Evolutionary conservation across 2,797 vertebrate species (phyloP), one percentile per base, ranked within the genome.

Genomic region (Pipistrellus kuhlii): DNA sequence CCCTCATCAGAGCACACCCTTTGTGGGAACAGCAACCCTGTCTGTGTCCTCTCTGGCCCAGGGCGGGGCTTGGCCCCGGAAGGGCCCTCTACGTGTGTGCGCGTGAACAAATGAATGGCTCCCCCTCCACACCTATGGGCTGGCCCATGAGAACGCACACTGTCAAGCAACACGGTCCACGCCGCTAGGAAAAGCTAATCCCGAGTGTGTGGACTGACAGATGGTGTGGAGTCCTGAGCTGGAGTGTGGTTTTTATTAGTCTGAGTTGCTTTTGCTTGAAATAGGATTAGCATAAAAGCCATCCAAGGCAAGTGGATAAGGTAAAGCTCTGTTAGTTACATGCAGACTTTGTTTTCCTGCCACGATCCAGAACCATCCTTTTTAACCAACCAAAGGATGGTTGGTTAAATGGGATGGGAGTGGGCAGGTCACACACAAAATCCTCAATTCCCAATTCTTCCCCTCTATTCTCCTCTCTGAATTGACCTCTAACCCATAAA

Each of bases 221-320:
- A 97, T 95, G 96, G 95, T 77, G 11, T 38, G 30, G 78, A 80
- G 48, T 83, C 77, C 41, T 35, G 51, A 48, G 83, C 57, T 0
- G 46, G 91, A 88, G 84, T 9, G 0, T 4, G 10, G 69, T 80
- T 96, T 83, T 90, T 93, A 93, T 92, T 92, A 88, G 94, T 94
- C 90, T 80, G 94, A 84, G 96, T 95, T 91, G 94, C 87, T 93
- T 96, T 95, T 87, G 64, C 94, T 93, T 12, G 14, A 92, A 97
- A 96, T 91, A 87, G 95, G 94, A 96, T 97, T 96, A 97, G 88
- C 71, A 64, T 93, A 96, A 96, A 90, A 77, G 51, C 88, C 18
- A 2, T 48, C 78, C 68, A 13, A 2, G 41, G 71, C 88, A 85
- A 93, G 91, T 69, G 83, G 95, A 95, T 94, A 69, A 96, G 91